A percentile compares a stretch with the other conserved stretches of the same genome.
Conservation (phyloP, 1,140 invertebrate species). For the Pantala flavescens region DNA sequence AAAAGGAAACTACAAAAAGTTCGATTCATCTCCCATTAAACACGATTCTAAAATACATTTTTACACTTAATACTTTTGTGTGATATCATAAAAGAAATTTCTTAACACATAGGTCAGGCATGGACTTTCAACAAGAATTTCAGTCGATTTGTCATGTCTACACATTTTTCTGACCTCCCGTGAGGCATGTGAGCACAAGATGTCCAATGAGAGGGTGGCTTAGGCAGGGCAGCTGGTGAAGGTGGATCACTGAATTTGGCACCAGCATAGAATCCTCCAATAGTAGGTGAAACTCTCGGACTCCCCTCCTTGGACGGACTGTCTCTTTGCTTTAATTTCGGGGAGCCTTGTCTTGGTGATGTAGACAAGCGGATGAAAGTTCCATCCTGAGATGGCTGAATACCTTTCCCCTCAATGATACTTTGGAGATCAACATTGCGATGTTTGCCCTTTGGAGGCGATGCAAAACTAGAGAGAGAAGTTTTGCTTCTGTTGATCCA, state of each 20-base stretch:
- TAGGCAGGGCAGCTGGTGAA: slow-evolving; percentile 45
- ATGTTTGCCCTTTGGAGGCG: background rate
- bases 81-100: background rate
- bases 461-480: background rate
- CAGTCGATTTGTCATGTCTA: slow-evolving; percentile 1
- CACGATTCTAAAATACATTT: slow-evolving; percentile 8
- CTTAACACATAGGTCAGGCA: background rate
- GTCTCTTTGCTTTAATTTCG: background rate
- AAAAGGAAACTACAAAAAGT: slow-evolving; percentile 10
- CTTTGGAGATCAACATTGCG: background rate
- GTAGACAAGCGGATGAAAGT: background rate
- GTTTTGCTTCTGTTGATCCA: background rate
- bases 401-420: background rate
- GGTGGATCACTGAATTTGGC: slow-evolving; percentile 51
- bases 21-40: background rate
- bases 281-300: slow-evolving; percentile 29
- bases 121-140: slow-evolving; percentile 10
- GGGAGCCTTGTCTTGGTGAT: background rate
- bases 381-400: background rate
- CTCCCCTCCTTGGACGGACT: slow-evolving; percentile 5
- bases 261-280: slow-evolving; percentile 46
- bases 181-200: slow-evolving; percentile 18
- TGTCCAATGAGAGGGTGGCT: slow-evolving; percentile 48
- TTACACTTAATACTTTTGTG: slow-evolving; percentile 3
- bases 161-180: background rate